A percentile compares a stretch with the other conserved stretches of the same genome.
These are phyloP conservation scores for Balanococcus diminutus DNA, from an alignment of 2,888 invertebrate genomes.

Conservation along the genomic window DNA sequence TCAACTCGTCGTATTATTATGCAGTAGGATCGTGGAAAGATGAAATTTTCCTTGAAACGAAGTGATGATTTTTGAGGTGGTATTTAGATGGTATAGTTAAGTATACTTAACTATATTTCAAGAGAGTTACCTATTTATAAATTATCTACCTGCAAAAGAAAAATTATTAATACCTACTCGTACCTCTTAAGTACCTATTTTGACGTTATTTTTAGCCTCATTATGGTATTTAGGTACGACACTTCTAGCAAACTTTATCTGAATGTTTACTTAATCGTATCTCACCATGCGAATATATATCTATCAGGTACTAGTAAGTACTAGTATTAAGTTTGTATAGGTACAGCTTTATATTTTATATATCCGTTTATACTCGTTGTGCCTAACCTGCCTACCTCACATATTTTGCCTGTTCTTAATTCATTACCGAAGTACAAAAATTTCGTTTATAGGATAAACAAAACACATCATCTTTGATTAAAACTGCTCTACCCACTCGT, in stretches of 20 bases:
- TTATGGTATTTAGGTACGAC: no score
- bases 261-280: neutral
- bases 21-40: neutral
- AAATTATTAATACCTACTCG: neutral
- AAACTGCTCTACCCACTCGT: neutral
- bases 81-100: neutral
- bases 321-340: no score
- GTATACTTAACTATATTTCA: no score
- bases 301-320: slow-evolving; percentile 9
- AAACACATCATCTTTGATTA: neutral
- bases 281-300: neutral
- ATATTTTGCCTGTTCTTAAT: neutral
- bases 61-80: neutral
- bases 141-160: neutral
- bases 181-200: no score
- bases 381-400: no score
- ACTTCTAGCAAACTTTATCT: neutral
- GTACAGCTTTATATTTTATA: neutral
- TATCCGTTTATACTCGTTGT: neutral
- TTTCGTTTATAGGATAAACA: neutral
- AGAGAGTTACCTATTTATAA: neutral
- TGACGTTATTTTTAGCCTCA: no score
- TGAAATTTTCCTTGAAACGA: neutral
- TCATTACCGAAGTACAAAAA: neutral
- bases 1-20: neutral